phyloP scores from a whole-genome alignment of 2,888 invertebrate genomes.

The Agonopterix arenella region DNA sequence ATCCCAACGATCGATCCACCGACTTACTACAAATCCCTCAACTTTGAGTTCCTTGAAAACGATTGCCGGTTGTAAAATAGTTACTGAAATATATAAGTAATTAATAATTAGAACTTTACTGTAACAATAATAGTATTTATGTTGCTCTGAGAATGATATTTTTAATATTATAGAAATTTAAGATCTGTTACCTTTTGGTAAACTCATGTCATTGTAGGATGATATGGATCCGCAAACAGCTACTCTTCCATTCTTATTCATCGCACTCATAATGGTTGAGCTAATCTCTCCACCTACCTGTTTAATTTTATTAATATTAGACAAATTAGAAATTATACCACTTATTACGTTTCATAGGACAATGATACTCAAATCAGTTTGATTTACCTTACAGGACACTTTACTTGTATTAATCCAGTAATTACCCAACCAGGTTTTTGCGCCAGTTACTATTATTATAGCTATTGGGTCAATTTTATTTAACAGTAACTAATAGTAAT shows the following conservation, averaged over 20 bases:
- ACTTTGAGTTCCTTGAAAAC: constrained; percentile 80
- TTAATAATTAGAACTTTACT: background rate
- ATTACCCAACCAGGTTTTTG: too few species aligned
- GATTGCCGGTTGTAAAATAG: constrained; percentile 76
- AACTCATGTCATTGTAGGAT: constrained; percentile 73
- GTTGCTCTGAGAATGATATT: background rate
- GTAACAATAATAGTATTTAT: background rate
- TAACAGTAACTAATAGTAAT: too few species aligned
- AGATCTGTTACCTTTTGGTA: constrained; percentile 49
- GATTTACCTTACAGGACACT: too few species aligned
- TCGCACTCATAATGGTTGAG: constrained; percentile 77
- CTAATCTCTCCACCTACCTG: constrained; percentile 85
- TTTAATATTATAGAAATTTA: background rate
- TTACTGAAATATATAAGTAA: constrained; percentile 33
- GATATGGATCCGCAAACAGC: constrained; percentile 84
- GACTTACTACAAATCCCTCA: constrained; percentile 79
- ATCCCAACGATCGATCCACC: constrained; percentile 77
- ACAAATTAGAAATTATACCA: background rate
- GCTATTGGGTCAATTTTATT: too few species aligned
- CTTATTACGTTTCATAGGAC: too few species aligned
- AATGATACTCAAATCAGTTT: too few species aligned
- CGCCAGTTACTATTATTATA: too few species aligned
- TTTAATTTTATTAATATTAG: background rate
- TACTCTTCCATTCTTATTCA: constrained; percentile 81
- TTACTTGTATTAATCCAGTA: too few species aligned